These are phyloP conservation scores for Gopherus evgoodei DNA, from an alignment of 2,113 vertebrate genomes.

Conservation along the genomic window DNA sequence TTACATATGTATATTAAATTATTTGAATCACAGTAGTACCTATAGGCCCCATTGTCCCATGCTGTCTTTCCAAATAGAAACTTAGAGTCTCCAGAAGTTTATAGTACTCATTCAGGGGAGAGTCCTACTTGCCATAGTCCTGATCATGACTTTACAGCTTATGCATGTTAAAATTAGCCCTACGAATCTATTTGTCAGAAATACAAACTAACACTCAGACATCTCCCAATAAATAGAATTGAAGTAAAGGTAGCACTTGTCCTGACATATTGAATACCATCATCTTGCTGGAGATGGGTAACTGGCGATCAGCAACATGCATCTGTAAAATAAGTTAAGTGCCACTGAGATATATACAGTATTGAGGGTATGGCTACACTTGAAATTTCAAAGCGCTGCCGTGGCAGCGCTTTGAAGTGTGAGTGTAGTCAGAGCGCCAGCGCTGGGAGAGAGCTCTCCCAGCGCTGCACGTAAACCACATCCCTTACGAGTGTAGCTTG, in stretches of 20 bases:
- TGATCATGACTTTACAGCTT: background rate
- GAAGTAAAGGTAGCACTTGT: constrained; percentile 5
- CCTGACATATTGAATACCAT: constrained; percentile 25
- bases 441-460: no score
- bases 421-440: no score
- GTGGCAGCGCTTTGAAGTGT: no score
- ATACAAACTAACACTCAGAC: background rate
- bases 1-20: background rate
- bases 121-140: background rate
- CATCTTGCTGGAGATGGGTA: constrained; percentile 55
- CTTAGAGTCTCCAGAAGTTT: background rate
- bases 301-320: constrained; percentile 33
- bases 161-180: constrained; percentile 9
- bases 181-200: constrained; percentile 21
- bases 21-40: background rate
- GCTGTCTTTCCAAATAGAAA: background rate
- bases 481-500: no score
- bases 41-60: background rate
- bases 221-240: constrained; percentile 53
- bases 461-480: no score
- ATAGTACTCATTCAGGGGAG: background rate
- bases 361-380: background rate
- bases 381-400: no score
- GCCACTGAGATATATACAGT: constrained; percentile 34
- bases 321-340: constrained; percentile 8